These are phyloP conservation scores for Eurypyga helias DNA, from an alignment of 2,113 vertebrate species.

Conservation along the genomic window DNA sequence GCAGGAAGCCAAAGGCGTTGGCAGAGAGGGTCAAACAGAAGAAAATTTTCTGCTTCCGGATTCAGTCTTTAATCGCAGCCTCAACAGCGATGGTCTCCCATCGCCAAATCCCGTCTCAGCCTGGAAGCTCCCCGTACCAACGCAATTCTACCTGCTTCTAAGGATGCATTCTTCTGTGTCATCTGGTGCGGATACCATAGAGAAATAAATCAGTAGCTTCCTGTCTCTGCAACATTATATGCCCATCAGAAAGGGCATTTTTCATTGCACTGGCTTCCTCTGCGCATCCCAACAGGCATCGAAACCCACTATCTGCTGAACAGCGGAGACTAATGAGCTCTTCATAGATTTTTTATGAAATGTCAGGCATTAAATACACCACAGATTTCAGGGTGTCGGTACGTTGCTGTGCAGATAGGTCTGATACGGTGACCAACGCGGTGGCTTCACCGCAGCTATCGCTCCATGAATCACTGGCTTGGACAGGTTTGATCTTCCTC, in stretches of 20 bases:
- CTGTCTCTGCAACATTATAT: not conserved
- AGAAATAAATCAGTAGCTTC: not conserved
- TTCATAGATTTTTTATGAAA: not conserved
- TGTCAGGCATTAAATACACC: not conserved
- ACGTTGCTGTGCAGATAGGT: not conserved
- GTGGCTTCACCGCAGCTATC: not conserved
- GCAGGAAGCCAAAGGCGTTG: not conserved
- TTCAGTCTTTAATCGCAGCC: not conserved
- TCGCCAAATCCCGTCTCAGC: accelerated
- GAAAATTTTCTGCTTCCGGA: not conserved
- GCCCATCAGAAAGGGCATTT: not conserved
- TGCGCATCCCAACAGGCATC: not conserved
- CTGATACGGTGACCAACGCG: not conserved
- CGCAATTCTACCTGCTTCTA: not conserved
- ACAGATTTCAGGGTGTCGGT: not conserved
- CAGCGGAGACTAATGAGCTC: not conserved
- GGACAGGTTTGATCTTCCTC: not conserved
- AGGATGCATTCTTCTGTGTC: not conserved
- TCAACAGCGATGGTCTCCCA: accelerated
- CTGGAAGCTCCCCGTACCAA: not conserved
- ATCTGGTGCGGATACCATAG: not conserved
- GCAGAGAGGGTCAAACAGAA: not conserved
- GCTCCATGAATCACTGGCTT: not conserved
- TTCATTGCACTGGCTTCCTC: not conserved
- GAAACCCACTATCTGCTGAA: not conserved